A percentile compares a stretch with the other conserved stretches of the same genome.
These are phyloP conservation scores for Brenthis ino DNA, from an alignment of 2,888 invertebrate species.

Conservation along the genomic window DNA sequence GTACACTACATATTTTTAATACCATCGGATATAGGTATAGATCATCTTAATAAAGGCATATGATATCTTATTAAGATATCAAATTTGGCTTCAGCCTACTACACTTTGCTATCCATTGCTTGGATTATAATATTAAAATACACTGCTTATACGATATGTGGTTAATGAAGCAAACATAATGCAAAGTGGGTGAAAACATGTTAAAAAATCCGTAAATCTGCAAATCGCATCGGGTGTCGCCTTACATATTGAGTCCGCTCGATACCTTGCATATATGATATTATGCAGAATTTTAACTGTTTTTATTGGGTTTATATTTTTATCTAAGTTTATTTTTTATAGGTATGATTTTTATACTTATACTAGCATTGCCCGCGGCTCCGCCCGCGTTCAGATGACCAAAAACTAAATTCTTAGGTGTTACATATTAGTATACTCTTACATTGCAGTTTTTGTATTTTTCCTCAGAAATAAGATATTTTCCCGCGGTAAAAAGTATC, in stretches of 20 bases:
- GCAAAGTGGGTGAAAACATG: slow-evolving; percentile 27
- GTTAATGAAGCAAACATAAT: slow-evolving; percentile 33
- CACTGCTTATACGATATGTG: neutral
- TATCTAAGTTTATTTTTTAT: neutral
- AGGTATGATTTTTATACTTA: too few species aligned
- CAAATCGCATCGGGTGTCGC: slow-evolving; percentile 8
- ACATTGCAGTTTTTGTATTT: too few species aligned
- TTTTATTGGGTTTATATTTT: neutral
- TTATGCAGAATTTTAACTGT: too few species aligned
- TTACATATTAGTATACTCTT: too few species aligned
- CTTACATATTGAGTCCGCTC: slow-evolving; percentile 6
- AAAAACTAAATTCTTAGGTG: too few species aligned
- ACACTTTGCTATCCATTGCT: slow-evolving; percentile 1
- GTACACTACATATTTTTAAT: too few species aligned
- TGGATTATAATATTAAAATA: slow-evolving; percentile 7
- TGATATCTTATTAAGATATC: neutral
- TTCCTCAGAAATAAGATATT: too few species aligned
- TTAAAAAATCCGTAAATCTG: slow-evolving; percentile 27
- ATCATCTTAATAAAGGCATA: too few species aligned
- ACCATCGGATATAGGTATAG: too few species aligned
- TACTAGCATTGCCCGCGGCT: too few species aligned
- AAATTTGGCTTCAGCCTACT: neutral
- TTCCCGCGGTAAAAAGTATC: too few species aligned
- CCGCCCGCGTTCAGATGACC: too few species aligned
- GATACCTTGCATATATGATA: slow-evolving; percentile 12